Evolutionary conservation across 2,888 invertebrate species (phyloP), one percentile per base, ranked within the genome.

Genomic region (Tenodera sinensis): DNA sequence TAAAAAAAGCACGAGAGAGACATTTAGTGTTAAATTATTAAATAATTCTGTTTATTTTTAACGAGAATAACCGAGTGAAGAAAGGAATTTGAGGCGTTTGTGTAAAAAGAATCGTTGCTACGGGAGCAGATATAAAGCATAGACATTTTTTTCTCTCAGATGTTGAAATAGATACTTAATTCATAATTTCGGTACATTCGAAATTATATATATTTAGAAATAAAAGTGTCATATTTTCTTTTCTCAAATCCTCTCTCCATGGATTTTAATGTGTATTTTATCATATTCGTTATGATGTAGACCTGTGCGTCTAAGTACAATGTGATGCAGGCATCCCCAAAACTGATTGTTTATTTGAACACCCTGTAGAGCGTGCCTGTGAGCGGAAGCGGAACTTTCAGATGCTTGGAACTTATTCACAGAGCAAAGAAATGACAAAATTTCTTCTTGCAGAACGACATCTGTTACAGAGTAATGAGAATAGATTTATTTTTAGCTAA

Each of bases 171-270:
- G 88, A 81, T 28, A 88, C 47, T 88, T 83, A 83, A 84, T 83
- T 88, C 84, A 88, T 88, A 84, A 88, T 84, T 88, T 83, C 84
- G 83, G 81, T 54, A 71, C n/a, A 88, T 81, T 88, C 81, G 85
- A 84, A 71, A 88, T 83, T 30, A 88, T 88, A 84, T 88, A 88
- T 88, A 85, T 88, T 88, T 27, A 54, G 85, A 83, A 30, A 85
- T n/a, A 88, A 30, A 88, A 30, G 47, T 82, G 27, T 83, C 83
- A 28, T 28, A 88, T 88, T 88, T 34, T 88, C 84, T 85, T 88
- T 85, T 88, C 54, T 71, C 54, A 71, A 71, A 71, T 71, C 54
- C 54, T 71, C 54, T 71, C 54, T 71, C 54, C 54, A 71, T 71
- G 54, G 54, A 71, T 71, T 71, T 71, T 71, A 71, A 71, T 71